Percentiles rank a stretch among this genome's conserved stretches.
Evolutionary conservation across 1,140 invertebrate genomes (phyloP).

Genomic region (Scylla paramamosain): DNA sequence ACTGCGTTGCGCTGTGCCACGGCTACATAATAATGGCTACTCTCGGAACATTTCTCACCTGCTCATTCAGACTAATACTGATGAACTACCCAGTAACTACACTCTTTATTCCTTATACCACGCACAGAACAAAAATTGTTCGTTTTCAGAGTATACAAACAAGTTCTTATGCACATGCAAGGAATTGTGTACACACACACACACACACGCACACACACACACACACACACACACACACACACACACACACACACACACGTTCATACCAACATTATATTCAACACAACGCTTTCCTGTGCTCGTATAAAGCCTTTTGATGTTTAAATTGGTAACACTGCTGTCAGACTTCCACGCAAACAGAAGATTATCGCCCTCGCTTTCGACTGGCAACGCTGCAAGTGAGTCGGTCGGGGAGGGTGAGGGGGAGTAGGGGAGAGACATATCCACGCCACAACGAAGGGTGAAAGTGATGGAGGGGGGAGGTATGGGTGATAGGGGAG

Average conservation of each 20-base stretch:
- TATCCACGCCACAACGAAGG: background rate
- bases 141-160: no score
- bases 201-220: no score
- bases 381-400: background rate
- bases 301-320: background rate
- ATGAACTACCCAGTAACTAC: no score
- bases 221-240: background rate
- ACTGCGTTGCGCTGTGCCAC: no score
- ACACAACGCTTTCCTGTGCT: background rate
- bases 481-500: background rate
- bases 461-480: background rate
- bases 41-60: no score
- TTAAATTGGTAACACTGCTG: background rate
- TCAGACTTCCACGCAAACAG: background rate
- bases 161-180: background rate
- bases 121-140: no score
- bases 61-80: no score
- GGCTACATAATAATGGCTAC: no score
- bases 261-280: background rate
- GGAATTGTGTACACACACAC: background rate
- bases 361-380: background rate
- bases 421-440: background rate
- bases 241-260: conserved; percentile 10
- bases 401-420: background rate
- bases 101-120: no score